Base-by-base conservation (phyloP, 2,797 vertebrate genomes). In the Cyprinella venusta region DNA sequence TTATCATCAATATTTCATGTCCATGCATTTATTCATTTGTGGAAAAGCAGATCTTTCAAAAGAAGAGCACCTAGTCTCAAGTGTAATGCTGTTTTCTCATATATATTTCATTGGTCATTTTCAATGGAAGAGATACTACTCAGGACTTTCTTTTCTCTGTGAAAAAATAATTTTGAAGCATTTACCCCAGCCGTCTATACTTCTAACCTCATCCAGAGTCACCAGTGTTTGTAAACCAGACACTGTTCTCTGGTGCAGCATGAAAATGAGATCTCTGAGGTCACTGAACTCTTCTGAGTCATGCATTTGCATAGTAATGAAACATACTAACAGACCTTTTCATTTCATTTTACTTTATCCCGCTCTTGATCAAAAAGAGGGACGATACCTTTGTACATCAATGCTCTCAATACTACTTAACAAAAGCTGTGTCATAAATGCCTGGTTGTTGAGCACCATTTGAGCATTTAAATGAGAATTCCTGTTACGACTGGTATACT, bases 201-300 rank as follows among this genome's bases (percentile, higher is more conserved):
- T 56, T 76, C 40, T 61, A 81, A n/a, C 68, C 45, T 71, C 59
- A 61, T 61, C 19, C 38, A 26, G 69, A 86, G 52, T 67, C n/a
- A 24, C n/a, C 56, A 85, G 74, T 77, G 50, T 26, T 82, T 69
- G 69, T 45, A 56, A 84, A 71, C 24, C 40, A 68, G 64, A 19
- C 42, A 21, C 63, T 65, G 36, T 54, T 52, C 36, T 82, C 85
- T 84, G 26, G 26, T 74, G 72, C 59, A 30, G 69, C 70, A 79
- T 77, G 42, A 76, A 79, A 84, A 82, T 84, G 83, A 81, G 84
- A 80, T 76, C 69, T 84, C 54, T 61, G 71, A 84, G 85, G 82
- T 80, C 83, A 77, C 70, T 71, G 59, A 76, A 85, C 79, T 70
- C 75, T 40, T 79, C 42, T 84, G 72, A 80, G 42, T 77, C 59